A percentile compares a stretch with the other conserved stretches of the same genome.
These are phyloP conservation scores for Symphodus melops DNA, from an alignment of 2,113 vertebrate genomes.

Conservation along the genomic window DNA sequence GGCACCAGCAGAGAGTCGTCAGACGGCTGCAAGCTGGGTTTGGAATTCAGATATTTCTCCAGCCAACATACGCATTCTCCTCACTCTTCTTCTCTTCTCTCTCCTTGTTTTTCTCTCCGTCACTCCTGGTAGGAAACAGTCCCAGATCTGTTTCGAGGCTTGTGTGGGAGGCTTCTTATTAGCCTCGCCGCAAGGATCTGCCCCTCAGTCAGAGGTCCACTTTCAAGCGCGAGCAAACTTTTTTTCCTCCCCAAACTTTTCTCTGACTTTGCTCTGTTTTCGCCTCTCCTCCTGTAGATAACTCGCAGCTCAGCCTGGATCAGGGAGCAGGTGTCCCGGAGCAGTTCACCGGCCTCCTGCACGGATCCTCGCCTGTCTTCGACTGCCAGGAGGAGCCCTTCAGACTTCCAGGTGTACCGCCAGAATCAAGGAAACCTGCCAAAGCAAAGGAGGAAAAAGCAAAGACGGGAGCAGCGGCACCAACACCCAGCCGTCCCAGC, in stretches of 20 bases:
- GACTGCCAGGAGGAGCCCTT: constrained; percentile 91
- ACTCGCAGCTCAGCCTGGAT: constrained; percentile 80
- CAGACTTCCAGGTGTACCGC: constrained; percentile 74
- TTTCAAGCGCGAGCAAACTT: constrained; percentile 69
- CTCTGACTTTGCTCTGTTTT: constrained; percentile 9
- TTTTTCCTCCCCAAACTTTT: constrained; percentile 37
- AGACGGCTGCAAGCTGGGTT: constrained; percentile 80
- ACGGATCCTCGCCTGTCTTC: constrained; percentile 96
- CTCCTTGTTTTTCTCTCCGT: constrained; percentile 58
- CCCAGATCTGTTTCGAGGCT: constrained; percentile 87
- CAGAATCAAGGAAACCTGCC: constrained; percentile 44
- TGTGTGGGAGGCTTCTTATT: constrained; percentile 82
- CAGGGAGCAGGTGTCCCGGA: constrained; percentile 88
- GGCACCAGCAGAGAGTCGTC: constrained; percentile 54
- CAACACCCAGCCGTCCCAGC: constrained; percentile 57
- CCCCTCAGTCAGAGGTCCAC: constrained; percentile 62
- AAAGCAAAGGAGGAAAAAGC: constrained; percentile 63
- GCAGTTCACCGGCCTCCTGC: constrained; percentile 96
- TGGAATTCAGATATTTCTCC: constrained; percentile 84
- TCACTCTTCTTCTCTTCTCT: constrained; percentile 29
- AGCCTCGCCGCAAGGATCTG: constrained; percentile 58
- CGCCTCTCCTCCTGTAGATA: constrained; percentile 71
- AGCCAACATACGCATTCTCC: constrained; percentile 68
- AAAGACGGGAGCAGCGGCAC: constrained; percentile 48
- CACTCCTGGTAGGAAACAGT: constrained; percentile 84